Evolutionary conservation across 2,113 vertebrate genomes (phyloP).

Genomic region (Poicephalus meyeri): DNA sequence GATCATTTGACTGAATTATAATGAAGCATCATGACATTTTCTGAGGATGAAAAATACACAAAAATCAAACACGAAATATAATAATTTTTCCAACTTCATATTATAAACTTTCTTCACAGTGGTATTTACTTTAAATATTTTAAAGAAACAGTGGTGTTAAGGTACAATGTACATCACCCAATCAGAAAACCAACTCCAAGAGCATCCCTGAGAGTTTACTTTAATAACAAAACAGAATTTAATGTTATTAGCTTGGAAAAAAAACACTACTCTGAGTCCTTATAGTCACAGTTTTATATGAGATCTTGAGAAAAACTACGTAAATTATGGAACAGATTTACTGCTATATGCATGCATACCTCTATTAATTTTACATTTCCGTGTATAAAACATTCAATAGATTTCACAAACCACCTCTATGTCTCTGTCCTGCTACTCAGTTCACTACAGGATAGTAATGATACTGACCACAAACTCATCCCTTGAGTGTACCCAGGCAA

Average conservation of each 20-base stretch:
- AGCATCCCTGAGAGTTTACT: neutral
- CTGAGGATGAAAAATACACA: neutral
- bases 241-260: neutral
- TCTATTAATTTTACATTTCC: neutral
- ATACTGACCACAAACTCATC: neutral
- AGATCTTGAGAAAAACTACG: neutral
- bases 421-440: accelerated
- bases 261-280: neutral
- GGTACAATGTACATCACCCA: neutral
- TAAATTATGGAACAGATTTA: neutral
- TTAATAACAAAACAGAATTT: neutral
- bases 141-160: neutral
- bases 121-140: neutral
- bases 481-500: neutral
- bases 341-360: neutral
- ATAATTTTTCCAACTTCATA: neutral
- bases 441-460: neutral
- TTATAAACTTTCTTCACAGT: neutral
- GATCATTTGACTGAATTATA: neutral
- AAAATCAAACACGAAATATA: neutral
- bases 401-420: neutral
- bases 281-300: neutral
- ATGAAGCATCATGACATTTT: conserved; percentile 8
- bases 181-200: neutral
- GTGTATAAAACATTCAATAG: neutral